These are phyloP conservation scores for Protomyctophum bolini DNA, from an alignment of 2,113 vertebrate genomes.

Conservation along the genomic window DNA sequence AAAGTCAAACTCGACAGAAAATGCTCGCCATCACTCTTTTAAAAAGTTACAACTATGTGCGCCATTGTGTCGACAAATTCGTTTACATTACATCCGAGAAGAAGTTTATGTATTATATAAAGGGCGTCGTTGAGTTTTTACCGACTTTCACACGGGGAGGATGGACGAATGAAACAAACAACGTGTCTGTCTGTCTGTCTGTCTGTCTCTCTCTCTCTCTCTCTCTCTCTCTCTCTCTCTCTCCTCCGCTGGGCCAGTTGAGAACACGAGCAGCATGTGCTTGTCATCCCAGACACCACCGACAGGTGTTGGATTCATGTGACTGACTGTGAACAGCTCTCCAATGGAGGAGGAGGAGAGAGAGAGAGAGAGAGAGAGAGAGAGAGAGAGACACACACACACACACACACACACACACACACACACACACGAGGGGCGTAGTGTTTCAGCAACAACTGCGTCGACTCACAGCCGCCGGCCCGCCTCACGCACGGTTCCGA, in stretches of 20 bases:
- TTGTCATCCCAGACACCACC: conserved; percentile 56
- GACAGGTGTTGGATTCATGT: not conserved
- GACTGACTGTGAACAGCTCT: conserved; percentile 2
- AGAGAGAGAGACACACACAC: too few species aligned
- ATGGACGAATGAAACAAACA: too few species aligned
- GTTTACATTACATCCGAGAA: not conserved
- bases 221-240: not conserved
- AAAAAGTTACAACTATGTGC: too few species aligned
- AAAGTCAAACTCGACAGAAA: too few species aligned
- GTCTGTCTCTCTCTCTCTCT: too few species aligned
- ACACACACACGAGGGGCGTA: conserved; percentile 18
- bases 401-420: too few species aligned
- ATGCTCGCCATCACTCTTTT: too few species aligned
- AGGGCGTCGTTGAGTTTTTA: not conserved
- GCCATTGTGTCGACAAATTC: not conserved
- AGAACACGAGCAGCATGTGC: conserved; percentile 35
- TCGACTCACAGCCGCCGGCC: conserved; percentile 27
- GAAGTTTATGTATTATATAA: too few species aligned
- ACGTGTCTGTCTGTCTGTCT: too few species aligned
- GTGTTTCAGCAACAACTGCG: conserved; percentile 68
- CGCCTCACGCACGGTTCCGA: too few species aligned
- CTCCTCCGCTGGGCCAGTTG: not conserved
- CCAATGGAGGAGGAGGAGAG: conserved; percentile 16
- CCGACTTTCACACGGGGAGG: too few species aligned
- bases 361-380: conserved; percentile 25